Base-by-base conservation (phyloP, 2,113 vertebrate species). In the Stigmatopora nigra region DNA sequence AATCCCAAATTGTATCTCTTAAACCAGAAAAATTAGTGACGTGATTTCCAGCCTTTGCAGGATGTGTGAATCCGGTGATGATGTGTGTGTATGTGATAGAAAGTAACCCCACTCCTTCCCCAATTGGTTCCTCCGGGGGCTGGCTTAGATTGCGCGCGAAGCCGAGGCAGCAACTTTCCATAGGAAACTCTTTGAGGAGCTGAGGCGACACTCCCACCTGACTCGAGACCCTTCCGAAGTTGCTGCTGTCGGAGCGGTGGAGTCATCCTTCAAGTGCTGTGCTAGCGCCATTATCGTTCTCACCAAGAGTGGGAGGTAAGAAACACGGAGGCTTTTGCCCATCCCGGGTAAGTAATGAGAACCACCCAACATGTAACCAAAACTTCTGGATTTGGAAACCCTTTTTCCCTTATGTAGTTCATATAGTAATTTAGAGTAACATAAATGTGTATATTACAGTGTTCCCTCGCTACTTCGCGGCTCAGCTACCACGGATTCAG, bases 241-340 rank as follows among this genome's bases (percentile, higher is more conserved):
- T 0, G 92, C 94, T 0, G 97, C 97, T 69, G 91, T 94, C 44
- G 97, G 97, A 17, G 95, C 95, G 25, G 96, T 99, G 51, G 97
- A 98, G 90, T 89, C 97, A 3, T 93, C 96, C 77, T 98, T 98
- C 93, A 99, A 99, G 89, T 98, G 94, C 89, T 93, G 92, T 79
- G 95, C 96, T 45, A 95, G 94, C 79, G 95, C 93, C 86, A 89
- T 98, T 85, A 95, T 99, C 89, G 88, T 97, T 60, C 94, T 99
- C 83, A 98, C 96, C 88, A 98, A 98, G 81, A 94, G 93, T 67
- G 96, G 95, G 88, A 97, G 97, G 97, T 99, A 97, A 95, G 96
- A 62, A 17, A 22, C 70, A 63, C 6, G 52, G 25, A 19, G 1
- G 20, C 41, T 46, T 45, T 16, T 17, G 7, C 22, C 57, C n/a